Base-by-base conservation (phyloP, 2,797 vertebrate species). In the Chromobotia macracanthus region DNA sequence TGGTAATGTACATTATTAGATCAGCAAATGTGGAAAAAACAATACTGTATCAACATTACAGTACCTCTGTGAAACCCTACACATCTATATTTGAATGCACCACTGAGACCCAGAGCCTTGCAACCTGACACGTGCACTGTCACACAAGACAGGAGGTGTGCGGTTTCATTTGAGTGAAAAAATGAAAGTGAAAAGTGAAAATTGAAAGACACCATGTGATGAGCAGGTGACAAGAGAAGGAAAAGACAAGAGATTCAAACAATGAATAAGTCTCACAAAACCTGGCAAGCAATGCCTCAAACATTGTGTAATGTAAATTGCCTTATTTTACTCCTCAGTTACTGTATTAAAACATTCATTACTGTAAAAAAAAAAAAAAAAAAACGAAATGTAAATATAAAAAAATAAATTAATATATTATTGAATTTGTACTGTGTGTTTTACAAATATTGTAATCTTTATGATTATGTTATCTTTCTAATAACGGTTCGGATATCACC, bases 71-170 rank as follows among this genome's bases (percentile, higher is more conserved):
- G 23, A 73, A 75, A 38, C 35, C 35, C 35, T 38, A 9, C 35
- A 38, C 35, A 46, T 76, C 50, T 76, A 76, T 56, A 67, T 67
- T 28, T 56, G 21, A 55, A 67, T 31, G 53, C 15, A 18, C 18
- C 13, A 13, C 2, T 75, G 31, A 55, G 15, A 41, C 28, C 48
- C 48, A 55, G 7, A 23, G 51, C 23, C n/a, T 60, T 68, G 23
- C 12, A 68, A 77, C 11, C 38, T 12, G 75, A 77, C 38, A 60
- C 50, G 19, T 0, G 3, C 28, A 25, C 19, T 74, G 71, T 74
- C 38, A 73, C 19, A 61, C 44, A 51, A 50, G 44, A 74, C 71
- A 66, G 41, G 48, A 63, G 25, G 31, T 55, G 55, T 21, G 41
- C 11, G 3, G 61, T 51, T 70, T 9, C n/a, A 48, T 23, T 50